Evolutionary conservation across 2,888 invertebrate genomes (phyloP).

Genomic region (Tiliacea aurago): DNA sequence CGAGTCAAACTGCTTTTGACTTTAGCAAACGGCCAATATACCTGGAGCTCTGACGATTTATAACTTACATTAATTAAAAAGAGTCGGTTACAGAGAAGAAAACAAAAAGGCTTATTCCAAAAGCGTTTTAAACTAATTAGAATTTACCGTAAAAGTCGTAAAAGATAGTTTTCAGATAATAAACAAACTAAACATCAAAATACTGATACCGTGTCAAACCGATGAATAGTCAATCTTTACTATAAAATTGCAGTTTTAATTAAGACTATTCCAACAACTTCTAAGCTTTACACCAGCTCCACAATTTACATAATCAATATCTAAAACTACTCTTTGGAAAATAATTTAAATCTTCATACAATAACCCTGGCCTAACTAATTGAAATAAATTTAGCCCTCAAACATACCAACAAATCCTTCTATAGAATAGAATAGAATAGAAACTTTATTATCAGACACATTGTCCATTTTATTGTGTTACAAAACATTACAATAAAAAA

Average conservation of each 20-base stretch:
- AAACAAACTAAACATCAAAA: background rate
- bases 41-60: slow-evolving; percentile 53
- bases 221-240: background rate
- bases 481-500: too few relatives aligned
- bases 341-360: background rate
- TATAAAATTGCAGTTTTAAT: background rate
- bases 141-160: background rate
- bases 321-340: background rate
- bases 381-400: background rate
- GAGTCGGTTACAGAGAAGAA: background rate
- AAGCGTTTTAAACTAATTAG: background rate
- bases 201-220: background rate
- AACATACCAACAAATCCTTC: slow-evolving; percentile 2
- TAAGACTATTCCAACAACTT: background rate
- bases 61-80: slow-evolving; percentile 6
- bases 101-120: background rate
- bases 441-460: too few relatives aligned
- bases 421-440: too few relatives aligned
- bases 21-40: slow-evolving; percentile 52
- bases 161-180: background rate
- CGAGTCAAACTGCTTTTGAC: slow-evolving; percentile 65
- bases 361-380: too few relatives aligned
- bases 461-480: too few relatives aligned
- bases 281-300: background rate
- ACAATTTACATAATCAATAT: background rate